These are phyloP conservation scores for Timandra comae DNA, from an alignment of 2,888 invertebrate genomes.

Conservation along the genomic window DNA sequence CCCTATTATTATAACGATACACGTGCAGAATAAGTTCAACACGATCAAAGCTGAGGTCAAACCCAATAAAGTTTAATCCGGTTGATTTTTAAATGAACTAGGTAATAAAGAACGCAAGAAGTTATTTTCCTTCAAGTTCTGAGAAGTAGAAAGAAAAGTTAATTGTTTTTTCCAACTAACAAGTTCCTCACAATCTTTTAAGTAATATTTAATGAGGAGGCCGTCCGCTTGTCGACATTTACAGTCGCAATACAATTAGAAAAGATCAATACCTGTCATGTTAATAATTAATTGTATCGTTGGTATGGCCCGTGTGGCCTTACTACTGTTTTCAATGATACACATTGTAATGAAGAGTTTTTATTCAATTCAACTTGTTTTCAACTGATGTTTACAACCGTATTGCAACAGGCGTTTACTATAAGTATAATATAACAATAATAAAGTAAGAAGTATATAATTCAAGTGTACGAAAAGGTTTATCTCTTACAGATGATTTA, in stretches of 20 bases:
- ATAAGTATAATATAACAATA: too few species aligned
- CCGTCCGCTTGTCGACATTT: conserved; percentile 39
- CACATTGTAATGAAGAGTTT: too few species aligned
- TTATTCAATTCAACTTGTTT: too few species aligned
- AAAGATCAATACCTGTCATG: conserved; percentile 58
- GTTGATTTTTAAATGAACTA: neutral
- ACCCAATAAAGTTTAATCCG: too few species aligned
- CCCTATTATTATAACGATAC: too few species aligned
- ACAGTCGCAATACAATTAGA: conserved; percentile 59
- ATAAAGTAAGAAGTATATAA: too few species aligned
- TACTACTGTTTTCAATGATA: conserved; percentile 32
- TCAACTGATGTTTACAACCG: too few species aligned
- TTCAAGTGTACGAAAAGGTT: too few species aligned
- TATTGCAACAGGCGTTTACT: too few species aligned
- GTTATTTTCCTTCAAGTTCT: conserved; percentile 13
- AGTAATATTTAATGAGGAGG: conserved; percentile 66
- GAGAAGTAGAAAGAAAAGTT: conserved; percentile 29
- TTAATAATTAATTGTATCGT: conserved; percentile 46
- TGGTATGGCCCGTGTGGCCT: conserved; percentile 8
- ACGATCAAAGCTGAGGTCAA: too few species aligned
- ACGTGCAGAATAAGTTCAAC: too few species aligned
- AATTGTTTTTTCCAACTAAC: conserved; percentile 34
- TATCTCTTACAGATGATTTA: too few species aligned
- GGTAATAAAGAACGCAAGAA: conserved; percentile 1
- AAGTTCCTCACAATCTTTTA: conserved; percentile 53